phyloP scores from a whole-genome alignment of 2,888 invertebrate species.

The Mythimna ferrago region DNA sequence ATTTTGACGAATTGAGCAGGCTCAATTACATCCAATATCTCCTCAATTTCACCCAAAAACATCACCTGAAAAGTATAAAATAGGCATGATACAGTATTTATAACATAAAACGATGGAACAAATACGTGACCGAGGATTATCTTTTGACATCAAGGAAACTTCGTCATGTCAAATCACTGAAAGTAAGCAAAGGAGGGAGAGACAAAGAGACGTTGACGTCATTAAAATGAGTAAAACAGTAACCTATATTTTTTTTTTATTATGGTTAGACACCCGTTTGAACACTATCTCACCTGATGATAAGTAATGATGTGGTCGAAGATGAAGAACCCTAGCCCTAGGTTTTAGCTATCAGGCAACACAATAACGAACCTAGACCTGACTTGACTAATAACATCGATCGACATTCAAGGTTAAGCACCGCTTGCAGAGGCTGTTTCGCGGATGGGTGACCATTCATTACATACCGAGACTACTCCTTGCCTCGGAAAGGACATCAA shows the following conservation, averaged over 20 bases:
- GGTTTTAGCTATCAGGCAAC: no score
- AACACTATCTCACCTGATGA: no score
- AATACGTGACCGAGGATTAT: background rate
- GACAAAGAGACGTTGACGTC: background rate
- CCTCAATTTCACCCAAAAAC: conserved; percentile 99
- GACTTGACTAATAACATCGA: background rate
- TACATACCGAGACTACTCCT: background rate
- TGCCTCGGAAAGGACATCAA: background rate
- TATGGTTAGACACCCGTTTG: no score
- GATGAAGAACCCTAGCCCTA: no score
- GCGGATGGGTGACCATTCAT: background rate
- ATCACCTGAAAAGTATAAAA: conserved; percentile 93
- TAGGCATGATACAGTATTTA: background rate
- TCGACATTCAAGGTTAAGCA: background rate
- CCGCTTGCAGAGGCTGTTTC: background rate
- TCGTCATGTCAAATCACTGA: background rate
- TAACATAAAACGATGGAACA: background rate
- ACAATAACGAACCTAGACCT: no score
- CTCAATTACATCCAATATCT: conserved; percentile 99
- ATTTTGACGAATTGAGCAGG: conserved; percentile 99
- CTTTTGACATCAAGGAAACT: background rate
- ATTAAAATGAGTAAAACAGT: conserved; percentile 8
- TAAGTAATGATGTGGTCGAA: no score
- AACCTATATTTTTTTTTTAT: background rate
- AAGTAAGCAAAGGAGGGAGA: background rate